These are phyloP conservation scores for Chitala chitala DNA, from an alignment of 2,113 vertebrate genomes.

Conservation along the genomic window DNA sequence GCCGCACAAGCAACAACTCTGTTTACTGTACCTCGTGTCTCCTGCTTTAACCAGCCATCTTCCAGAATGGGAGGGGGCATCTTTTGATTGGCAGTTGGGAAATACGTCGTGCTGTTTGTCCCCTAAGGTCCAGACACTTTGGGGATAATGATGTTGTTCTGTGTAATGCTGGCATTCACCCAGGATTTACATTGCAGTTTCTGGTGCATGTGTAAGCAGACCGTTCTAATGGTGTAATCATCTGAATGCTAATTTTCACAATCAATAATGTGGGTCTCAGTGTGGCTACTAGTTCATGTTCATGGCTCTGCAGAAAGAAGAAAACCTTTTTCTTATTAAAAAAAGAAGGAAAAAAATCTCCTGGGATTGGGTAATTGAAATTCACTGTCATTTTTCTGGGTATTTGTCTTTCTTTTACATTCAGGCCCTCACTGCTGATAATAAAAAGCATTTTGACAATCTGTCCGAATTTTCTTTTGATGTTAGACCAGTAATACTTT, in stretches of 20 bases:
- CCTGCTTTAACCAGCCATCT: constrained; percentile 5
- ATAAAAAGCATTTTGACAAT: neutral
- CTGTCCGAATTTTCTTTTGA: too few species aligned
- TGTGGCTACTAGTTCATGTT: neutral
- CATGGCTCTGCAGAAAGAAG: neutral
- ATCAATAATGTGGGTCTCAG: neutral
- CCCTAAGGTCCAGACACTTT: neutral
- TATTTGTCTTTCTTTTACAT: neutral
- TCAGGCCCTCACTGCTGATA: neutral
- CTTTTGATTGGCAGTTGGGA: neutral
- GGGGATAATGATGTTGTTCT: neutral
- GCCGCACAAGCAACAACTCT: neutral
- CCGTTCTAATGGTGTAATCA: neutral
- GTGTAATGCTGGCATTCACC: neutral
- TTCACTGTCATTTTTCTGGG: constrained; percentile 1
- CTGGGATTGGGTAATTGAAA: neutral
- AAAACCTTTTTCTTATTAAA: neutral
- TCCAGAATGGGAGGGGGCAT: too few species aligned
- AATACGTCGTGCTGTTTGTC: neutral
- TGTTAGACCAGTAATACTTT: too few species aligned
- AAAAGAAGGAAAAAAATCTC: too few species aligned
- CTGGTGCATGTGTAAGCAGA: neutral
- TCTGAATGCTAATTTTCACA: neutral
- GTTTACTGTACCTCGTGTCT: neutral
- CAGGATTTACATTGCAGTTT: neutral